Base-by-base conservation (phyloP, 37 sponge, comb jelly and placozoan genomes). In the Oopsacas minuta region DNA sequence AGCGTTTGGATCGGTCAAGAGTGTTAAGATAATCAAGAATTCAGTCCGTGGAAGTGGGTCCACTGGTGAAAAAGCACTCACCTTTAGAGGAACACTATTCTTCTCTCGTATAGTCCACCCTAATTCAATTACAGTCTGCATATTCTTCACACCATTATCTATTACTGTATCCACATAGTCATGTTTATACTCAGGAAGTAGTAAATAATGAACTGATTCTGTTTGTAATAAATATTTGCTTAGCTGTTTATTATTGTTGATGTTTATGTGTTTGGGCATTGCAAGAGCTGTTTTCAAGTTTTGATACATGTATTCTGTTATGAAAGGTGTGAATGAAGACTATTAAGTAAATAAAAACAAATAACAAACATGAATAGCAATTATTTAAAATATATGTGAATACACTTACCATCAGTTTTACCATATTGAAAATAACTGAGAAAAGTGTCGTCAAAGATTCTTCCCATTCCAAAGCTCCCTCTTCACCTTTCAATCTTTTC, bases 261-360 rank as follows among this genome's bases (percentile, higher is more conserved):
- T 34, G 22, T 61, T 12, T 25, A 61, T n/a, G 30, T 61, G 75
- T 61, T 10, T 25, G 28, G 75, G 75, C 17, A 61, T 10, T 61
- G 75, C 75, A 3, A 61, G 75, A 25, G 75, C 75, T 61, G 23
- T 38, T 36, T 84, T 85, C 81, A 97, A 86, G 52, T 91, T 92
- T 85, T 97, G 98, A 89, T 90, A 94, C 90, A 97, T 92, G 87
- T 87, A 86, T 52, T 97, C 98, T 0, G 95, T 94, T 82, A 97
- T 84, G 86, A 97, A 97, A 0, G 98, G 98, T 38, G 98, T 97
- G 89, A 93, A 97, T 35, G 98, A 93, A 81, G 98, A 94, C 89
- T 88, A 51, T 0, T 52, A 36, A 37, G 81, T 23, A 35, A 39
- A 1, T n/a, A 84, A 23, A 82, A 36, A n/a, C 23, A 36, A 61